Conservation (phyloP, 2,888 invertebrate genomes). For the Melikaiella ostensackeni region DNA sequence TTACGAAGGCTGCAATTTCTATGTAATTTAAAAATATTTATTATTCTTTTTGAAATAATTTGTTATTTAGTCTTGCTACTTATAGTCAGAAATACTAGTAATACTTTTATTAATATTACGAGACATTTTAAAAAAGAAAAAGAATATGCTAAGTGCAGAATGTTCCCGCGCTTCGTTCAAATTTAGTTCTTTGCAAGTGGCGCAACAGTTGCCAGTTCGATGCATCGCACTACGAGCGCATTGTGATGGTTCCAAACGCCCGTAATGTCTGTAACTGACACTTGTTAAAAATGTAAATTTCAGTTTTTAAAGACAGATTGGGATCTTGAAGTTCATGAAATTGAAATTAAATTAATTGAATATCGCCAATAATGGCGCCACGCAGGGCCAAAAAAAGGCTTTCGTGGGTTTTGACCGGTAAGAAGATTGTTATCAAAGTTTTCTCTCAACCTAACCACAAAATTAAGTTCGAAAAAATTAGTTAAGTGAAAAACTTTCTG, state of each 20-base stretch:
- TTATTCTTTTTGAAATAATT: no score
- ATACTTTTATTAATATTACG: no score
- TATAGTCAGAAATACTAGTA: no score
- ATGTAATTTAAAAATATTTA: no score
- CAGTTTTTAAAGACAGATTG: background rate
- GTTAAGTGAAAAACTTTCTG: background rate
- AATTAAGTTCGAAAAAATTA: background rate
- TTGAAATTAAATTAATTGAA: background rate
- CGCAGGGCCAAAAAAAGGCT: background rate
- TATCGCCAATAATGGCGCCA: background rate
- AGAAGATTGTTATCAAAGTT: background rate
- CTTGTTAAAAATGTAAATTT: background rate
- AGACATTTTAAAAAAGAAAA: background rate
- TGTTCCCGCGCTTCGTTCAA: background rate
- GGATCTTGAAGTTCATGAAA: background rate
- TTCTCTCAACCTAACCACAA: background rate
- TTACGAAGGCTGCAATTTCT: no score
- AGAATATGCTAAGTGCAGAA: background rate
- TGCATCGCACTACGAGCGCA: background rate
- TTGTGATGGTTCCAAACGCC: slow-evolving; percentile 2
- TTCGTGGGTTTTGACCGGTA: background rate
- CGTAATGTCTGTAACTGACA: slow-evolving; percentile 1
- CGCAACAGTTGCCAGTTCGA: background rate
- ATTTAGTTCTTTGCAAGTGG: background rate
- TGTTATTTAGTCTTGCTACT: background rate